Evolutionary conservation across 2,888 invertebrate genomes (phyloP).

Genomic region (Oscheius sp.): DNA sequence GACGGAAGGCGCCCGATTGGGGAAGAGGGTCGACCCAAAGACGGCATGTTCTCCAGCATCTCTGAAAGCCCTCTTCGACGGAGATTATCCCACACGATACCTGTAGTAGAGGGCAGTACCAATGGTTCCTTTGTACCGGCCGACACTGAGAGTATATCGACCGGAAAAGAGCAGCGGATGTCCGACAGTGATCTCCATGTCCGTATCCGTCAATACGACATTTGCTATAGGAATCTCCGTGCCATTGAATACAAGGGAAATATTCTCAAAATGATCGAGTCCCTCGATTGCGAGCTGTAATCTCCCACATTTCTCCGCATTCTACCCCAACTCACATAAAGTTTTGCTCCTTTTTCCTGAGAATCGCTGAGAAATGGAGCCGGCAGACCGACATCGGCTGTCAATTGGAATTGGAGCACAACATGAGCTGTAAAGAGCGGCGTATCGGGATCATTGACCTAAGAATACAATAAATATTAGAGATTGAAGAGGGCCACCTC

Average conservation of each 20-base stretch:
- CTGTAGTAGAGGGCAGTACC: slow-evolving; percentile 55
- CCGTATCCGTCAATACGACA: slow-evolving; percentile 51
- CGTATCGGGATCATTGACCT: slow-evolving; percentile 51
- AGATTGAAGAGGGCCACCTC: slow-evolving; percentile 39
- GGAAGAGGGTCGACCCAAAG: slow-evolving; percentile 50
- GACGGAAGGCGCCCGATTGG: slow-evolving; percentile 46
- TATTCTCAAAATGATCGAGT: slow-evolving; percentile 58
- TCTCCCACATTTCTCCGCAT: no score
- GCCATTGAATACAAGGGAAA: slow-evolving; percentile 52
- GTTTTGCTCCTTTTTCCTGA: slow-evolving; percentile 45
- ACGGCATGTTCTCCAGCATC: slow-evolving; percentile 60
- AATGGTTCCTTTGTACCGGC: slow-evolving; percentile 55
- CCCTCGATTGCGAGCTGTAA: slow-evolving; percentile 49
- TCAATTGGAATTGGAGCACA: slow-evolving; percentile 53
- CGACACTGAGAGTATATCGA: slow-evolving; percentile 52
- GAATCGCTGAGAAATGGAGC: slow-evolving; percentile 50
- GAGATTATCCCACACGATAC: no score
- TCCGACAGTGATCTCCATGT: slow-evolving; percentile 51
- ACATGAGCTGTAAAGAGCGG: slow-evolving; percentile 56
- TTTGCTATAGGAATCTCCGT: slow-evolving; percentile 53
- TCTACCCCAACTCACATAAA: slow-evolving; percentile 42
- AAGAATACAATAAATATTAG: not conserved
- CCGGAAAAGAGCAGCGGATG: slow-evolving; percentile 55
- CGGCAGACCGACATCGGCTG: slow-evolving; percentile 47
- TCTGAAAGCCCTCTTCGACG: slow-evolving; percentile 36